Conservation (phyloP, 37 sponge, comb jelly and placozoan species). For the Halichondria panicea region DNA sequence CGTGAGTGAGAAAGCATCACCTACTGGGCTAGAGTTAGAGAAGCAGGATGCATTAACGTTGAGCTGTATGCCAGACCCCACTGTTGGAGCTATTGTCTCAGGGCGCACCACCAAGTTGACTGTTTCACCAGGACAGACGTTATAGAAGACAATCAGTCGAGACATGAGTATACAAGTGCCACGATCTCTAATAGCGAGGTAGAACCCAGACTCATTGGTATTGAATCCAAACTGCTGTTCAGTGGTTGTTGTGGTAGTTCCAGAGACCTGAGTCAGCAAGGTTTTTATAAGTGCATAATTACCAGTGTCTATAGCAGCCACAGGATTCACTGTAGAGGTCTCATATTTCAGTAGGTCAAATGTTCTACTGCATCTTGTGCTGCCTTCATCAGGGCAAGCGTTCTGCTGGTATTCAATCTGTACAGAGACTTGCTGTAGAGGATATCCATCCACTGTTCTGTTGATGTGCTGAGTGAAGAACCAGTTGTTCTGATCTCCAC, state of each 20-base stretch:
- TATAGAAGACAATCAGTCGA: constrained; percentile 35
- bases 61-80: neutral
- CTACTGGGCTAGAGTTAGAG: neutral
- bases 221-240: neutral
- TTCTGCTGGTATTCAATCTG: constrained; percentile 5
- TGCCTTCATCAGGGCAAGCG: constrained; percentile 2
- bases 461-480: constrained; percentile 42
- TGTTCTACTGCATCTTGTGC: neutral
- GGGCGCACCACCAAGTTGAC: neutral
- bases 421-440: constrained; percentile 23
- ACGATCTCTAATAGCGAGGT: constrained; percentile 25
- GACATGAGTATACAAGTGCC: constrained; percentile 2
- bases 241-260: neutral
- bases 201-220: constrained; percentile 15
- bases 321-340: constrained; percentile 11
- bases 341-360: neutral
- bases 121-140: constrained; percentile 12
- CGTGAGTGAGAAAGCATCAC: neutral
- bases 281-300: constrained; percentile 3
- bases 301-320: neutral
- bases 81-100: constrained; percentile 7
- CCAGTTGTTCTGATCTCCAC: constrained; percentile 27
- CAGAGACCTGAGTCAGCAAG: neutral
- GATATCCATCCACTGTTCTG: constrained; percentile 20
- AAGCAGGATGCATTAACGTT: constrained; percentile 25